phyloP scores from a whole-genome alignment of 2,888 invertebrate genomes.

The Lottia scabra region DNA sequence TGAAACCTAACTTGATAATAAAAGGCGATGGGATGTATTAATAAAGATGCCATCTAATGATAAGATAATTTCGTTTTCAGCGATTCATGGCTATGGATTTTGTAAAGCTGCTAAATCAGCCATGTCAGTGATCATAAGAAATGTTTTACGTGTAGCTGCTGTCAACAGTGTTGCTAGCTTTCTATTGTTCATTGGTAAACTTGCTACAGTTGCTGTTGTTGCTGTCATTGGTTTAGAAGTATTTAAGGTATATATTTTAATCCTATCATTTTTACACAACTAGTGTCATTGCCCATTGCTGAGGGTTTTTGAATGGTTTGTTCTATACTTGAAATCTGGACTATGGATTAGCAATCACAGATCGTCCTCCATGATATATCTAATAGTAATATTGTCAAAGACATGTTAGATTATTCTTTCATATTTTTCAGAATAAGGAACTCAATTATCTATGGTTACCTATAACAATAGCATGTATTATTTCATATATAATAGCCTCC shows the following conservation, averaged over 20 bases:
- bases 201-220: slow-evolving; percentile 83
- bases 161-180: slow-evolving; percentile 94
- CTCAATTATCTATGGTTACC: slow-evolving; percentile 58
- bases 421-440: slow-evolving; percentile 42
- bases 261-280: no score
- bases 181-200: slow-evolving; percentile 87
- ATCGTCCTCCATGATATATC: no score
- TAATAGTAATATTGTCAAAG: no score
- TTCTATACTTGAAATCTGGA: no score
- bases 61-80: slow-evolving; percentile 56
- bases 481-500: slow-evolving; percentile 80
- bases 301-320: no score
- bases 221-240: slow-evolving; percentile 81
- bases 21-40: no score
- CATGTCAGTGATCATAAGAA: slow-evolving; percentile 73
- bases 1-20: no score
- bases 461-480: slow-evolving; percentile 45
- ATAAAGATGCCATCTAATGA: no score
- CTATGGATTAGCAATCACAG: no score
- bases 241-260: slow-evolving; percentile 56
- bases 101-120: slow-evolving; percentile 77
- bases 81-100: slow-evolving; percentile 78
- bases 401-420: background rate
- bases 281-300: no score
- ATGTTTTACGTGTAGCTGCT: slow-evolving; percentile 85